These are phyloP conservation scores for Teleogryllus occipitalis DNA, from an alignment of 1,140 invertebrate species.

Conservation along the genomic window DNA sequence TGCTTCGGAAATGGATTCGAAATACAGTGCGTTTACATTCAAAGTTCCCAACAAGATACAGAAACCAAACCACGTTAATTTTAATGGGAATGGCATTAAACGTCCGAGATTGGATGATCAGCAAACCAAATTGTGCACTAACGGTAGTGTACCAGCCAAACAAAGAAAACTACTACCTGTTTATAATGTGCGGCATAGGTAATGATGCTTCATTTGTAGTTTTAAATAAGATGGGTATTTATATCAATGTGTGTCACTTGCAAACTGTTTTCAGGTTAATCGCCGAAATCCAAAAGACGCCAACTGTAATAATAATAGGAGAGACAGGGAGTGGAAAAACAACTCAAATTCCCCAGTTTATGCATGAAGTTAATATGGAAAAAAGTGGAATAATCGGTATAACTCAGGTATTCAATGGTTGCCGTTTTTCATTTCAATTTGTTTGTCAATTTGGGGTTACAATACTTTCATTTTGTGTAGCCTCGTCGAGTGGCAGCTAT, in stretches of 20 bases:
- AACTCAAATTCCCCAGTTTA: conserved; percentile 79
- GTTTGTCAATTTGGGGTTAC: not conserved
- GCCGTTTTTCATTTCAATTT: not conserved
- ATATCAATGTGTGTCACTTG: not conserved
- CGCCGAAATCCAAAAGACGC: conserved; percentile 43
- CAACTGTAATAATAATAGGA: conserved; percentile 70
- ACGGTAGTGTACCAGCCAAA: not conserved
- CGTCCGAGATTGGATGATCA: not conserved
- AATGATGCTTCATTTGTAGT: not conserved
- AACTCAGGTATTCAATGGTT: conserved; percentile 50
- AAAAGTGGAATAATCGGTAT: conserved; percentile 58
- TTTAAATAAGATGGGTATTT: not conserved
- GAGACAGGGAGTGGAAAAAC: conserved; percentile 89
- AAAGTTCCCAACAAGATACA: not conserved
- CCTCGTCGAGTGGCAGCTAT: conserved; percentile 89
- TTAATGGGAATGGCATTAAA: not conserved
- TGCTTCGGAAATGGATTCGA: not conserved
- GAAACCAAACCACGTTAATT: not conserved
- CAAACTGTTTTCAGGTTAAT: conserved; percentile 38
- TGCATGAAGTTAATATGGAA: conserved; percentile 50
- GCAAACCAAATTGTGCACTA: not conserved
- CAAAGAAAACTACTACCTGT: conserved; percentile 12
- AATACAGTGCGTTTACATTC: not conserved
- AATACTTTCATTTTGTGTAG: conserved; percentile 35
- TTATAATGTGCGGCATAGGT: conserved; percentile 8